phyloP scores from a whole-genome alignment of 2,888 invertebrate genomes.

The Cecidostiba fungosa region DNA sequence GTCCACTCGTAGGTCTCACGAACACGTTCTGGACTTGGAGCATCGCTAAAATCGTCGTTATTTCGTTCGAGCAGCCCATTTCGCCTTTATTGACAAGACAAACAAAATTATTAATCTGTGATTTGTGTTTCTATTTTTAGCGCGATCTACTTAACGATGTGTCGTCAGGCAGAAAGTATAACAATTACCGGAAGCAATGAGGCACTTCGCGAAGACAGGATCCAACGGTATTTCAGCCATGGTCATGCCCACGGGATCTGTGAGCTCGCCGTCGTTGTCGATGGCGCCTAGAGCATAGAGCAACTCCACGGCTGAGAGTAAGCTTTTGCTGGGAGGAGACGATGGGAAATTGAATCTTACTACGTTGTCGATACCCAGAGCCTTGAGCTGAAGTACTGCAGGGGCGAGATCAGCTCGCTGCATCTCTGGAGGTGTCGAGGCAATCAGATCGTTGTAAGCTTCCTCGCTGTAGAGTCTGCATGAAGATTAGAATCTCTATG shows the following conservation, averaged over 20 bases:
- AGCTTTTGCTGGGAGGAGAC: constrained; percentile 94
- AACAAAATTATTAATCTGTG: constrained; percentile 18
- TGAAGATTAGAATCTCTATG: constrained; percentile 62
- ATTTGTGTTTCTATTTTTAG: neutral
- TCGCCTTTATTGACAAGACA: constrained; percentile 82
- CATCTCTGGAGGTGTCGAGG: constrained; percentile 94
- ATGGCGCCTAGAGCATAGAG: constrained; percentile 93
- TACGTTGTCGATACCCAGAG: constrained; percentile 95
- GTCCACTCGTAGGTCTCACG: constrained; percentile 87
- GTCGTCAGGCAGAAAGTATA: neutral
- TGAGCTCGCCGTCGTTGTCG: constrained; percentile 89
- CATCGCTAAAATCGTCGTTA: constrained; percentile 94
- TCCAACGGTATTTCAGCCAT: constrained; percentile 96
- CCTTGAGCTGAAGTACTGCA: constrained; percentile 94
- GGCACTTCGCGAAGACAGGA: constrained; percentile 92
- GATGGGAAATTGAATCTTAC: constrained; percentile 95
- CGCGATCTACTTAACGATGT: neutral
- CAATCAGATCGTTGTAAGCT: constrained; percentile 86
- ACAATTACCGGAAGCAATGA: constrained; percentile 87
- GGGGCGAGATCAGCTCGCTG: constrained; percentile 92
- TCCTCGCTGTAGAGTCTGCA: constrained; percentile 89
- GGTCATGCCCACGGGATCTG: constrained; percentile 87
- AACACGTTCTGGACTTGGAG: constrained; percentile 97
- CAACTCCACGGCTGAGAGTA: constrained; percentile 92
- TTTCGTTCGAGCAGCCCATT: constrained; percentile 95